A percentile compares a stretch with the other conserved stretches of the same genome.
Conservation (phyloP, 2,888 invertebrate genomes). For the Tridacna crocea region DNA sequence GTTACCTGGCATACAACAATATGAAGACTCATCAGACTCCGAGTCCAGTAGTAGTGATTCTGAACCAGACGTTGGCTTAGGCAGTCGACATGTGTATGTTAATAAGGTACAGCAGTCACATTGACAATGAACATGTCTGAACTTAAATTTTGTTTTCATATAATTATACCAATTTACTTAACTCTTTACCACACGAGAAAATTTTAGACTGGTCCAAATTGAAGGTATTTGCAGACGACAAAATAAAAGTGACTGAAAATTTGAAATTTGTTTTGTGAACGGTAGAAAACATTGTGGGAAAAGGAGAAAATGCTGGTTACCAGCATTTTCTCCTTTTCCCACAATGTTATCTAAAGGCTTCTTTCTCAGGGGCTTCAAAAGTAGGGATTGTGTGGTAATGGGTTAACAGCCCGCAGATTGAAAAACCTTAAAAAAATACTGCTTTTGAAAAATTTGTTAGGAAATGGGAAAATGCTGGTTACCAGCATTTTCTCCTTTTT, state of each 20-base stretch:
- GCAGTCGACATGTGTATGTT: constrained; percentile 18
- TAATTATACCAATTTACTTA: too few species aligned
- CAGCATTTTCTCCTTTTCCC: background rate
- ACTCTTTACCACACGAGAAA: too few species aligned
- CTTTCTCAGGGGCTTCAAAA: too few species aligned
- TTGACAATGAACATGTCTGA: too few species aligned
- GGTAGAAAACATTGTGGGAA: background rate
- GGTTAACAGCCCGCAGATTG: too few species aligned
- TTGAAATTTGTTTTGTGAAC: too few species aligned
- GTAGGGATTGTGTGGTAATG: too few species aligned
- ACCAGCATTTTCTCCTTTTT: background rate
- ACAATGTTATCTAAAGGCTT: background rate
- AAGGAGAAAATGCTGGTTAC: background rate
- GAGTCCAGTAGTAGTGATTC: constrained; percentile 75
- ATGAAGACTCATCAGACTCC: constrained; percentile 73
- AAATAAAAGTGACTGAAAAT: too few species aligned
- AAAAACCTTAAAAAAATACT: background rate
- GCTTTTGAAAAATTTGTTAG: background rate
- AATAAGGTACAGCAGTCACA: constrained; percentile 7
- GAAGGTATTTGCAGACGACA: too few species aligned
- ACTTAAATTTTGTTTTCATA: too few species aligned
- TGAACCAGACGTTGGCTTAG: constrained; percentile 61
- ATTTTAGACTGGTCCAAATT: too few species aligned
- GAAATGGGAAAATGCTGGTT: background rate
- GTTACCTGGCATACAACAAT: constrained; percentile 75